Conservation (phyloP, 2,888 invertebrate species). For the Scrobipalpa atriplicella region DNA sequence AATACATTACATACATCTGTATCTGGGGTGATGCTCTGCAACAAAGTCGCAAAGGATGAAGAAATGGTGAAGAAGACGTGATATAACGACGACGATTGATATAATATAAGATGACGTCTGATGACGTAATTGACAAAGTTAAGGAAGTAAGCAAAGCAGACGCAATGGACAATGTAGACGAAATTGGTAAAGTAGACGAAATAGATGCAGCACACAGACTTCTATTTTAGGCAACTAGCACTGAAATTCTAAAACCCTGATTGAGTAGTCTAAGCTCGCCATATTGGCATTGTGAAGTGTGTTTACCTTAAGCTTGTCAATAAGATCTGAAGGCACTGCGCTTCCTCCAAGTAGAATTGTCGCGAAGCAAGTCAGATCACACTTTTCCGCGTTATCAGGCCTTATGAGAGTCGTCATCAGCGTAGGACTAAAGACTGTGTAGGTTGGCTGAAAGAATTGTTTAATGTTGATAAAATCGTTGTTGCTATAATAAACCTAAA, state of each 20-base stretch:
- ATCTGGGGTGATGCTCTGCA: slow-evolving; percentile 54
- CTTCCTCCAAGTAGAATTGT: slow-evolving; percentile 57
- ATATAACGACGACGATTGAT: too few relatives aligned
- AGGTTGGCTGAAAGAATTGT: slow-evolving; percentile 55
- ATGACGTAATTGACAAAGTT: too few relatives aligned
- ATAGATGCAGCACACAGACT: too few relatives aligned
- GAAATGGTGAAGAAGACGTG: too few relatives aligned
- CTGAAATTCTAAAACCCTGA: too few relatives aligned
- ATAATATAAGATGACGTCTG: too few relatives aligned
- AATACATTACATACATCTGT: slow-evolving; percentile 54
- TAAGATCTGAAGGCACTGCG: slow-evolving; percentile 50
- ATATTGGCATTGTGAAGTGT: too few relatives aligned
- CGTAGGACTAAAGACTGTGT: slow-evolving; percentile 55
- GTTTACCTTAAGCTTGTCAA: slow-evolving; percentile 59
- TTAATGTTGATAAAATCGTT: neutral
- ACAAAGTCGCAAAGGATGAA: too few relatives aligned
- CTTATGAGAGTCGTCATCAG: slow-evolving; percentile 54
- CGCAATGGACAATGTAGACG: too few relatives aligned
- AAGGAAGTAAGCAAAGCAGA: too few relatives aligned
- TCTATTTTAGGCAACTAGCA: too few relatives aligned
- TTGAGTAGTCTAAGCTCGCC: slow-evolving; percentile 54
- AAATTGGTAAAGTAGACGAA: too few relatives aligned
- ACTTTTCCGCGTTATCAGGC: slow-evolving; percentile 43
- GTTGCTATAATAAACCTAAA: neutral
- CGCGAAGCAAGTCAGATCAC: slow-evolving; percentile 61